Evolutionary conservation across 2,113 vertebrate genomes (phyloP), one percentile per base, ranked within the genome.

Genomic region (Tenrec ecaudatus): DNA sequence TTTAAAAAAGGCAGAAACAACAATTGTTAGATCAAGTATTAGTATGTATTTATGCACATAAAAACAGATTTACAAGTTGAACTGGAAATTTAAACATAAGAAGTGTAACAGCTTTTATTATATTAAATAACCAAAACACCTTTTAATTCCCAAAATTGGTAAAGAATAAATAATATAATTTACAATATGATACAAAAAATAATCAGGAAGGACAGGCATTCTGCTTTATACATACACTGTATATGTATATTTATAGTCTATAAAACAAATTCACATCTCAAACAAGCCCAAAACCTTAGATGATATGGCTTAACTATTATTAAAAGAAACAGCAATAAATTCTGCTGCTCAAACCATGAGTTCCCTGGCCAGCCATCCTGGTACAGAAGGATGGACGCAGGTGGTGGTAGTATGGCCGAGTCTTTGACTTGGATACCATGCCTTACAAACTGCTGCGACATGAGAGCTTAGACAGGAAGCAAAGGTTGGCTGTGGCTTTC

Each of bases 121-220:
- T 98, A 98, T 98, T 98, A 98, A 98, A 98, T 98, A 98, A 98
- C 98, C 98, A 98, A 98, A 98, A 98, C 98, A 98, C 98, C 97
- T 97, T 98, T 98, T 97, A 62, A 96, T 95, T 95, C 93, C 98
- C 97, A 94, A 98, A 98, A 97, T 98, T 96, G 97, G 95, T 98
- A 98, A 98, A 98, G 98, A 98, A 98, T 98, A 98, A 98, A 98
- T 98, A 98, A 98, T 98, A 98, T 98, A 98, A 98, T 98, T 98
- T 98, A 98, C 98, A 98, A 97, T 98, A 98, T 98, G 97, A 97
- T 98, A 98, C 98, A 98, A 98, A 98, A 98, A 98, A 98, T 98
- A 98, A 98, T 96, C 98, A 97, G 97, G 97, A 98, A 98, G 96
- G 97, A 97, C 98, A 98, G 96, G 98, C 97, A 98, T 98, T 98